Percentiles rank a stretch among this genome's conserved stretches.
Evolutionary conservation across 2,797 vertebrate genomes (phyloP).

Genomic region (Melanotaenia pygmaea): DNA sequence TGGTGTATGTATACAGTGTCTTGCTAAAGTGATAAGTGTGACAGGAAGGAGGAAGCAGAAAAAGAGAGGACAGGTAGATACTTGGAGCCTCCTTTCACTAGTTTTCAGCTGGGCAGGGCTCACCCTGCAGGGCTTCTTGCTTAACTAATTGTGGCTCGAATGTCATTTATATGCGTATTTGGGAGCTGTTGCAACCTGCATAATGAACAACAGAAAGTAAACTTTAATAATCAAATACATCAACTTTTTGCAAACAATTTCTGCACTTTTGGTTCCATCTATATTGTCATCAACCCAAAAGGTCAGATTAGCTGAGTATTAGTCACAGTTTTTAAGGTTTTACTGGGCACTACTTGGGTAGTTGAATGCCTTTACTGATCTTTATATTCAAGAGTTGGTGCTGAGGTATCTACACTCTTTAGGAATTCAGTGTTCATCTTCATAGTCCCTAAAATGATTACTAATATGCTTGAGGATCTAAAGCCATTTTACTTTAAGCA

Average conservation of each 20-base stretch:
- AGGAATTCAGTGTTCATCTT: slow-evolving; percentile 1
- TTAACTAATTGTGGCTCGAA: slow-evolving; percentile 14
- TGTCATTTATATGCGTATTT: slow-evolving; percentile 30
- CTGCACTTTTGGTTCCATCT: neutral
- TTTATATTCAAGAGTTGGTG: slow-evolving; percentile 35
- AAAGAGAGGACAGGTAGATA: neutral
- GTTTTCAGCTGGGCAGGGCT: neutral
- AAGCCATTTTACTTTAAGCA: neutral
- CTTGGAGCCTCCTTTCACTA: slow-evolving; percentile 1
- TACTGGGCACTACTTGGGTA: neutral
- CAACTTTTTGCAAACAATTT: neutral
- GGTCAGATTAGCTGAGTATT: no score
- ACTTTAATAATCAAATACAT: neutral
- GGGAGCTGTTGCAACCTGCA: slow-evolving; percentile 6
- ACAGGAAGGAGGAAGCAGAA: slow-evolving; percentile 15
- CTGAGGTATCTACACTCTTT: slow-evolving; percentile 12
- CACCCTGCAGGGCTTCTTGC: slow-evolving; percentile 9
- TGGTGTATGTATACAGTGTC: slow-evolving; percentile 21
- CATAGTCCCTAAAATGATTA: neutral
- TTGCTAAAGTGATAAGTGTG: slow-evolving; percentile 34
- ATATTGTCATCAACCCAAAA: no score
- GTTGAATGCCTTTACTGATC: neutral
- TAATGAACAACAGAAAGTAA: neutral
- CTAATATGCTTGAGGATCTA: neutral
- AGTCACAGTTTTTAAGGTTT: neutral